These are phyloP conservation scores for Diarsia rubi DNA, from an alignment of 2,888 invertebrate species.

Conservation along the genomic window DNA sequence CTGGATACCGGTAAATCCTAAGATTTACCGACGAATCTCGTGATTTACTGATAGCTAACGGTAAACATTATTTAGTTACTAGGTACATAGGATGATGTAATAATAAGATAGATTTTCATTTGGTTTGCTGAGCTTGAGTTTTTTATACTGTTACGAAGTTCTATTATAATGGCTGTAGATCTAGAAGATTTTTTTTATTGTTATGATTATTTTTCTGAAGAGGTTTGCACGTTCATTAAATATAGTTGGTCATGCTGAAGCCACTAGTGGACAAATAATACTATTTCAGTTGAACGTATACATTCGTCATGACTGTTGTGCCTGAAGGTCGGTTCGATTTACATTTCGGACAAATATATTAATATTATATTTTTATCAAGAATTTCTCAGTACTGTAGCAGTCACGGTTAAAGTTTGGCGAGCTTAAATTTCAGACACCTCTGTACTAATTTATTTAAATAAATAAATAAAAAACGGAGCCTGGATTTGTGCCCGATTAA, in stretches of 20 bases:
- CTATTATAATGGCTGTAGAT: neutral
- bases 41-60: slow-evolving; percentile 56
- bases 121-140: neutral
- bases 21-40: slow-evolving; percentile 51
- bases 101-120: slow-evolving; percentile 28
- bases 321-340: too few species aligned
- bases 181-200: neutral
- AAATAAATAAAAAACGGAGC: too few species aligned
- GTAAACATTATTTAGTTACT: slow-evolving; percentile 40
- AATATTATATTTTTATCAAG: too few species aligned
- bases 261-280: neutral
- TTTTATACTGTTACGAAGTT: neutral
- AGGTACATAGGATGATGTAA: slow-evolving; percentile 12
- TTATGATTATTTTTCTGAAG: neutral
- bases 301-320: too few species aligned
- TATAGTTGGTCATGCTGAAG: neutral
- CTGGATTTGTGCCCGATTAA: too few species aligned
- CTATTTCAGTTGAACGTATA: neutral
- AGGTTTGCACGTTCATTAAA: neutral
- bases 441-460: too few species aligned
- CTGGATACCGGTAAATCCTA: slow-evolving; percentile 39
- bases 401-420: too few species aligned
- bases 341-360: too few species aligned
- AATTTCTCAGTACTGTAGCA: too few species aligned
- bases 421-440: too few species aligned